Percentiles rank a stretch among this genome's conserved stretches.
phyloP scores from a whole-genome alignment of 2,797 vertebrate genomes.

The Cuculus canorus region DNA sequence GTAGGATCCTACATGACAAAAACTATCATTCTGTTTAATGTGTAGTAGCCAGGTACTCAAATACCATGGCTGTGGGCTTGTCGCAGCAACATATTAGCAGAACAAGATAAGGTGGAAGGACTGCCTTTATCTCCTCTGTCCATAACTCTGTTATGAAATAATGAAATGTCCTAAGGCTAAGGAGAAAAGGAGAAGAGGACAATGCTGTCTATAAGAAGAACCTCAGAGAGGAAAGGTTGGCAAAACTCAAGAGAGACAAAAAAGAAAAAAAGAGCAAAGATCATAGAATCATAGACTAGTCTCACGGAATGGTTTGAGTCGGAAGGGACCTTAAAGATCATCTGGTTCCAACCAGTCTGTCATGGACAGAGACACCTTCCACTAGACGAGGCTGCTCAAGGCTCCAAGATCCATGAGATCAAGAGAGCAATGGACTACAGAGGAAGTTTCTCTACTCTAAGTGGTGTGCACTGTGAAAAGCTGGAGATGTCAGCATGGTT shows the following conservation, averaged over 20 bases:
- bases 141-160: neutral
- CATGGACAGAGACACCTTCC: too few relatives aligned
- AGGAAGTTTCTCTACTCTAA: neutral
- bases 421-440: neutral
- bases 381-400: too few relatives aligned
- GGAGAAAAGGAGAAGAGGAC: neutral
- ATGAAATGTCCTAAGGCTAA: neutral
- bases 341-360: too few relatives aligned
- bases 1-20: constrained; percentile 2
- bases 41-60: neutral
- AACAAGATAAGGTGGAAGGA: neutral
- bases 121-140: neutral
- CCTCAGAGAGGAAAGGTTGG: neutral
- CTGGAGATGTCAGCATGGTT: neutral
- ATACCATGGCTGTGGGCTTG: neutral
- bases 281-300: too few relatives aligned
- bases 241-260: neutral
- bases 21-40: neutral
- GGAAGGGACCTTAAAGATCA: too few relatives aligned
- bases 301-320: too few relatives aligned
- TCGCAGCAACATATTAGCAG: neutral
- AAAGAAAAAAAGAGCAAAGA: neutral
- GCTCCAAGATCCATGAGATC: neutral
- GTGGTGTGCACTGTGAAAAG: neutral
- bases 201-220: neutral